Evolutionary conservation across 2,797 vertebrate species (phyloP), one percentile per base, ranked within the genome.

Genomic region (Microcaecilia unicolor): DNA sequence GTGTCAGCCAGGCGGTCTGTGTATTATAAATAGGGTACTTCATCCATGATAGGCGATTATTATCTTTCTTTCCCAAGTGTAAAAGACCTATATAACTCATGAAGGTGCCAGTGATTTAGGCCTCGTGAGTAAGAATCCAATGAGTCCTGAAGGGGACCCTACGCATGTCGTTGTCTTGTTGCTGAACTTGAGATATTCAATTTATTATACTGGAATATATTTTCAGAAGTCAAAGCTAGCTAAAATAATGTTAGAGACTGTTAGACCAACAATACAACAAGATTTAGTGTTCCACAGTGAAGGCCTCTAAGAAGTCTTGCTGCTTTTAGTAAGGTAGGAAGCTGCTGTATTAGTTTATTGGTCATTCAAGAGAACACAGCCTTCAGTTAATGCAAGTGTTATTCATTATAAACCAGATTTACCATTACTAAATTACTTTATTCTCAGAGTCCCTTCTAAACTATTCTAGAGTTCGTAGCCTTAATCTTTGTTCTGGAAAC

Each of bases 11-110:
- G 60, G 69, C 57, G 3, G 67, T n/a, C 55, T 59, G 64, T 64
- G 41, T 72, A 55, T 74, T 81, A 78, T 52, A 76, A 74, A 84
- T 78, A 74, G 73, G 61, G 56, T 59, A 78, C 70, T 82, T 78
- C 67, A 72, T 76, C 79, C 76, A 55, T 72, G 78, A 72, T 54
- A 80, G 79, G 67, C 9, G 27, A 73, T 76, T 68, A 78, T 78
- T 78, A 74, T 78, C 74, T 70, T 78, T 73, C 72, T 72, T 73
- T 70, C 73, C 79, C 78, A 60, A 54, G 72, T 76, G 76, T 48
- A 60, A 70, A 66, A 74, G 54, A 18, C 58, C 62, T 62, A 43
- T 72, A 53, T 77, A 70, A 74, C 67, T 80, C 75, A 71, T 64
- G 49, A 64, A 80, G 64, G 64, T 71, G 58, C 56, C 12, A 44